phyloP scores from a whole-genome alignment of 2,888 invertebrate species.

The Amblyjoppa fuscipennis region DNA sequence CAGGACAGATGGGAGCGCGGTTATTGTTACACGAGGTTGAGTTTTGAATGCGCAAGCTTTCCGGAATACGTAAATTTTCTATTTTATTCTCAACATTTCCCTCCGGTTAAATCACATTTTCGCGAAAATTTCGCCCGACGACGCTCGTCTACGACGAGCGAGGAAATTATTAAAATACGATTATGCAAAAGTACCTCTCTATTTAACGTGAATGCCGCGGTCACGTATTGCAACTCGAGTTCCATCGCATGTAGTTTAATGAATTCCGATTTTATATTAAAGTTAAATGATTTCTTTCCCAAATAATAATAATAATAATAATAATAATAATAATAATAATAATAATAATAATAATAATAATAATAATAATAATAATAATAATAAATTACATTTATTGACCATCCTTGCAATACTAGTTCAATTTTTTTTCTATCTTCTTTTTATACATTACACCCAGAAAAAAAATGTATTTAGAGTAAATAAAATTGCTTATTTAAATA shows the following conservation, averaged over 20 bases:
- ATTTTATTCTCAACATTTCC: conserved; percentile 28
- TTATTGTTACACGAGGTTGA: conserved; percentile 12
- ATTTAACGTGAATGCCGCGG: neutral
- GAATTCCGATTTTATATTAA: neutral
- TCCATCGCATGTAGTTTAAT: neutral
- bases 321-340: no score
- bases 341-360: no score
- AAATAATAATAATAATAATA: no score
- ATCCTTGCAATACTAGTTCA: no score
- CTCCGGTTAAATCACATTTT: conserved; percentile 30
- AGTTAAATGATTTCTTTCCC: neutral
- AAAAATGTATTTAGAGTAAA: no score
- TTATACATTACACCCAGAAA: no score
- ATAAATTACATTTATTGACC: no score
- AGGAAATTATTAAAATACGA: conserved; percentile 33
- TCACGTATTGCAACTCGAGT: neutral
- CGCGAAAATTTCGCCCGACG: neutral
- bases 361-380: no score
- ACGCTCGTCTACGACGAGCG: neutral
- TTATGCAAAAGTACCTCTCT: conserved; percentile 21
- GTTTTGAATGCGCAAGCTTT: conserved; percentile 14
- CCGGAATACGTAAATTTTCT: conserved; percentile 27
- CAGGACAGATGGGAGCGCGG: neutral
- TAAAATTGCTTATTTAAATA: no score
- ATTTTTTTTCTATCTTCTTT: no score